These are phyloP conservation scores for Limonius californicus DNA, from an alignment of 1,140 invertebrate genomes.

Conservation along the genomic window DNA sequence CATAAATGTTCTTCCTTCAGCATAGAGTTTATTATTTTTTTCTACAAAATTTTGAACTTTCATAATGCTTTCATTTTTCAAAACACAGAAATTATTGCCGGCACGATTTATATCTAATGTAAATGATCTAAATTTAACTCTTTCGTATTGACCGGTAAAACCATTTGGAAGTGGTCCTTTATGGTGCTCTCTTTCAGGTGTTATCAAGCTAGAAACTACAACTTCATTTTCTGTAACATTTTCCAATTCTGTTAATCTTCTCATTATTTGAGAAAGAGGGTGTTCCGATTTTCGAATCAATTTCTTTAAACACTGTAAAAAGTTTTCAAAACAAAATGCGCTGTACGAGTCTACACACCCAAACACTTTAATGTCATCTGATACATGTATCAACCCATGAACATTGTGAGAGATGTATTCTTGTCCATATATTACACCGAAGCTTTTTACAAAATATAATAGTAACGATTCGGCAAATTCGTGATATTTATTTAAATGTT, in stretches of 20 bases:
- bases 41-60: neutral
- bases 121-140: neutral
- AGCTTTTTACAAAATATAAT: constrained; percentile 21
- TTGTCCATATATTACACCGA: constrained; percentile 20
- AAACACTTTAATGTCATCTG: constrained; percentile 20
- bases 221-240: neutral
- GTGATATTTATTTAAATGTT: neutral
- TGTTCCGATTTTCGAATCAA: constrained; percentile 9
- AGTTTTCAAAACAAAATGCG: constrained; percentile 26
- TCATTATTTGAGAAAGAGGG: constrained; percentile 18
- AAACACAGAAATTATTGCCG: neutral
- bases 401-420: constrained; percentile 27
- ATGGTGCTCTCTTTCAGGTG: no score
- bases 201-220: no score
- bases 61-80: neutral
- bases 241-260: neutral
- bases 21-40: neutral
- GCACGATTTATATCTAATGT: neutral
- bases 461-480: constrained; percentile 21
- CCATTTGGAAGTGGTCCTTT: neutral
- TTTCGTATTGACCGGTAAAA: neutral
- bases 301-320: constrained; percentile 22
- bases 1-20: neutral
- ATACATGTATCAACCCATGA: constrained; percentile 26
- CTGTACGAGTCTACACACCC: constrained; percentile 23